Evolutionary conservation across 1,140 invertebrate genomes (phyloP), one percentile per base, ranked within the genome.

Genomic region (Euura saliciscinereae): DNA sequence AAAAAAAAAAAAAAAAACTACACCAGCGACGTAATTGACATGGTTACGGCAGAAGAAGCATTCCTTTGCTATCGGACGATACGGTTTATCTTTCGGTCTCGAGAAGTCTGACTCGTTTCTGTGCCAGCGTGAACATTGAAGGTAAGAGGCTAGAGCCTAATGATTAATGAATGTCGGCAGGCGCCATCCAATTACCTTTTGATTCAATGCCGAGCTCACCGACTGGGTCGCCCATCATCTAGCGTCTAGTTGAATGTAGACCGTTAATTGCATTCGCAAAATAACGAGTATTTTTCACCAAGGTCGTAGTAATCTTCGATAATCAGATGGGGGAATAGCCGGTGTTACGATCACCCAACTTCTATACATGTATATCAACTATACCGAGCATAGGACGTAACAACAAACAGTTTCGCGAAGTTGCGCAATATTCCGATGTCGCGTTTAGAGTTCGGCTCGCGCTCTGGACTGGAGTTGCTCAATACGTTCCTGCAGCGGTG

Each of bases 351-450:
- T n/a, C n/a, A n/a, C n/a, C n/a, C n/a, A n/a, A 28, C 28, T 28
- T 28, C 28, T 28, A 28, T 28, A 28, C 28, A 28, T 28, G 28
- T 28, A 28, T 28, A 28, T 28, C 28, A 28, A 28, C 28, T 28
- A 28, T 28, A 28, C 28, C 28, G 28, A 28, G 28, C 28, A 28
- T 28, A 28, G 28, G 28, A 28, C 28, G 28, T 28, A 59, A 6
- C 51, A 59, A 59, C 51, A 59, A 59, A 59, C 51, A n/a, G 51
- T 59, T 59, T 59, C 51, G 51, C 51, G 13, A 59, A 59, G 51
- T 59, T 59, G 51, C 51, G 51, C 51, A 59, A 59, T 59, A 11
- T 59, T 59, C 0, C 51, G 51, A 59, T 59, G 51, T 59, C 51
- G 51, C 51, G 51, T n/a, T 11, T 8, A 59, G 51, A 59, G 51